phyloP scores from a whole-genome alignment of 1,140 invertebrate genomes.

The Hydropsyche tenuis region DNA sequence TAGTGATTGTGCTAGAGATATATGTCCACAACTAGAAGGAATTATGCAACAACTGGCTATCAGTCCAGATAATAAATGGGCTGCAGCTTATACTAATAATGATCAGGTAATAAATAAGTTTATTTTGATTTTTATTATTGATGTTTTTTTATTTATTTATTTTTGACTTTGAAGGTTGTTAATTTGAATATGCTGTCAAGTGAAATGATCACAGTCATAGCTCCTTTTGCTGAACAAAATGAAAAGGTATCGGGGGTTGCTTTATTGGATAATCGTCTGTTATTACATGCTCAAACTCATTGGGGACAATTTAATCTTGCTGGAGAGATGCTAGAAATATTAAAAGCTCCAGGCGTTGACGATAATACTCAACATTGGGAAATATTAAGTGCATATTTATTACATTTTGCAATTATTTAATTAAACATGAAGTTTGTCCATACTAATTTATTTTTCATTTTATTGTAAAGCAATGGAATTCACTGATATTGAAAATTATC shows the following conservation, averaged over 20 bases:
- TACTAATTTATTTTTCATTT: background rate
- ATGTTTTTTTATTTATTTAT: constrained; percentile 22
- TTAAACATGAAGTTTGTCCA: background rate
- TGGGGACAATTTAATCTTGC: constrained; percentile 81
- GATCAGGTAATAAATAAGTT: constrained; percentile 74
- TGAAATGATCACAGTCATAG: constrained; percentile 84
- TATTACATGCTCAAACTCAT: constrained; percentile 67
- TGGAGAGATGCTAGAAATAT: constrained; percentile 71
- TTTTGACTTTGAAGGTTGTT: constrained; percentile 70
- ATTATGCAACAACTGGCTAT: constrained; percentile 96
- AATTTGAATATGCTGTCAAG: constrained; percentile 89
- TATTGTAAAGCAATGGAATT: constrained; percentile 79
- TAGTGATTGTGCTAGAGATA: constrained; percentile 88
- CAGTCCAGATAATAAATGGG: constrained; percentile 94
- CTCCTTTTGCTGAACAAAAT: constrained; percentile 74
- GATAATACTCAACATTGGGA: constrained; percentile 66
- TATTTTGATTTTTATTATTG: constrained; percentile 6
- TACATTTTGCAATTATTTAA: background rate
- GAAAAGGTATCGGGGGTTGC: constrained; percentile 74
- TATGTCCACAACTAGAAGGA: constrained; percentile 91
- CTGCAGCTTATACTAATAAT: constrained; percentile 95
- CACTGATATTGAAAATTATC: constrained; percentile 72
- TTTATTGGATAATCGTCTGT: constrained; percentile 78
- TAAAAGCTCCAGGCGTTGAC: constrained; percentile 65
- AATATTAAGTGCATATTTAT: constrained; percentile 68